phyloP scores from a whole-genome alignment of 1,140 invertebrate genomes.

The Metaphire vulgaris region DNA sequence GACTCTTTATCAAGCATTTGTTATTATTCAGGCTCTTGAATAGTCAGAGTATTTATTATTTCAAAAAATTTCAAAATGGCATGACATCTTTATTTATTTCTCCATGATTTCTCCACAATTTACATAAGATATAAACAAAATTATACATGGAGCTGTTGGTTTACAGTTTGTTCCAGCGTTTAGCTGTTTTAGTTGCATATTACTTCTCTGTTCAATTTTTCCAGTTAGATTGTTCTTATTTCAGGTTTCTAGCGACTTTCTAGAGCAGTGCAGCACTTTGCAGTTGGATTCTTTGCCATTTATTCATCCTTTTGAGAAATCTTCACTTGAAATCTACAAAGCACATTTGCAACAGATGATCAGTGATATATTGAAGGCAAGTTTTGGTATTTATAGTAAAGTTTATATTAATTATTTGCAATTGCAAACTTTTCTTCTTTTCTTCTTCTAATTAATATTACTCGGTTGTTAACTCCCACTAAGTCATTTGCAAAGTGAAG shows the following conservation, averaged over 20 bases:
- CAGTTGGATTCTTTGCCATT: neutral
- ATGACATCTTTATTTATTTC: neutral
- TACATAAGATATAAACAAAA: neutral
- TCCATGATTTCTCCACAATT: neutral
- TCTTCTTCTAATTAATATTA: neutral
- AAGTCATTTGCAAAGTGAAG: neutral
- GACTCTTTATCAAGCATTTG: neutral
- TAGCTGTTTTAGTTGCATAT: no score
- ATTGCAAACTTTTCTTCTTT: neutral
- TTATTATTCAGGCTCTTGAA: neutral
- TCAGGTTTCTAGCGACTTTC: neutral
- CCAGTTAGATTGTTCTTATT: neutral
- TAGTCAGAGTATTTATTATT: neutral
- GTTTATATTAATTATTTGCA: neutral
- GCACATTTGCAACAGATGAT: neutral
- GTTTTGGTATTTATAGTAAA: neutral
- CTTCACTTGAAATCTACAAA: neutral
- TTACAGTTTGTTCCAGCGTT: no score
- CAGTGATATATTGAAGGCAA: neutral
- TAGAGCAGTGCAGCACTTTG: neutral
- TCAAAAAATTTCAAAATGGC: no score
- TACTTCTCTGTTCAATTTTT: neutral
- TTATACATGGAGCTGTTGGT: no score
- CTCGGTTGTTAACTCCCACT: neutral
- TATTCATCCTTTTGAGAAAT: neutral